Evolutionary conservation across 2,888 invertebrate genomes (phyloP), one percentile per base, ranked within the genome.

Genomic region (Diachrysia chrysitis): DNA sequence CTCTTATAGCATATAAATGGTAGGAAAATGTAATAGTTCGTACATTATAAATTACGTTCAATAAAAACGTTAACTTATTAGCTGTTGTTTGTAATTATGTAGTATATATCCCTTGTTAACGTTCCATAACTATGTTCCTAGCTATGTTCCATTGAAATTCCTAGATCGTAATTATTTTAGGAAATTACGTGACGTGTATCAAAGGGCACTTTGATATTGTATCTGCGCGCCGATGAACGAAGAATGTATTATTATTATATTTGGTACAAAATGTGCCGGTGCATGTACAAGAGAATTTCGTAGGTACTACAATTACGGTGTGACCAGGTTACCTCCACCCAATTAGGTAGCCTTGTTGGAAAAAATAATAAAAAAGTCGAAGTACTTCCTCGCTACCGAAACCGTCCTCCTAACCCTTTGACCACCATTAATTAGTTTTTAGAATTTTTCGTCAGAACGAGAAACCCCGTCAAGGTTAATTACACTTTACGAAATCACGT

Each of bases 21-120:
- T 93, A 93, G 91, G 83, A 85, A 88, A 89, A 88, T 93, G 92
- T 94, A 93, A 90, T 92, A 90, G 91, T 89, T 70, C 66, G 78
- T 78, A 81, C 74, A 83, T 71, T 90, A 92, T 91, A 88, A 92
- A 93, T 93, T 93, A 89, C 92, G 93, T 93, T 94, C 91, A 95
- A 93, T 95, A 94, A 95, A 93, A 95, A 91, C 88, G 93, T 93
- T 95, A 93, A 86, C 85, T 90, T 90, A 91, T 89, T 87, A 70
- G 71, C 70, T 77, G 71, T 82, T 74, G 79, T 90, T 89, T 90
- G 19, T 19, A 48, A 73, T 85, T 78, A 12, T n/a, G 5, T 0
- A 35, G 12, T 7, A n/a, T 10, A 48, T 35, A 46, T 14, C 3
- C 19, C 21, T 10, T 2, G 14, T 0, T 32, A 42, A 46, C 56